phyloP scores from a whole-genome alignment of 2,113 vertebrate species.

The Antechinus flavipes region DNA sequence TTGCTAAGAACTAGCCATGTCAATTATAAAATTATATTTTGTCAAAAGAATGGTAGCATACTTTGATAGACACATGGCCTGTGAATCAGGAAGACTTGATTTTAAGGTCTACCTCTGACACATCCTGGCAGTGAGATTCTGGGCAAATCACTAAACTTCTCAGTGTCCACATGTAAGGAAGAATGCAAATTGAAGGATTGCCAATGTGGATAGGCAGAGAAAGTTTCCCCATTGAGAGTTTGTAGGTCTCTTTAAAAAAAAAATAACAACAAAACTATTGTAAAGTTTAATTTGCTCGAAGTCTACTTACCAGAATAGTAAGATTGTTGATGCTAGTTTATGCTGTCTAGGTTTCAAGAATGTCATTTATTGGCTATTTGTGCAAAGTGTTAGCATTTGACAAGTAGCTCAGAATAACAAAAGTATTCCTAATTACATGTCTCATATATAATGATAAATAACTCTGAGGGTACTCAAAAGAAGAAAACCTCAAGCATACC shows the following conservation, averaged over 20 bases:
- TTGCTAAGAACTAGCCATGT: background rate
- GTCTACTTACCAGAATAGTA: background rate
- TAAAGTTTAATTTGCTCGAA: background rate
- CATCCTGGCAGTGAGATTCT: background rate
- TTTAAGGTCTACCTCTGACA: background rate
- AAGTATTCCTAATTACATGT: background rate
- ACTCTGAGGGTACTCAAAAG: background rate
- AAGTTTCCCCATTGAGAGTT: background rate
- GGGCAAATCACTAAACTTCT: background rate
- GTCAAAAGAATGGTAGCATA: background rate
- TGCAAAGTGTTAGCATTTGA: background rate
- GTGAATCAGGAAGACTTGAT: background rate
- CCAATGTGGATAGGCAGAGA: background rate
- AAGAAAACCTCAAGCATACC: background rate
- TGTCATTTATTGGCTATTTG: background rate
- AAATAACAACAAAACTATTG: background rate
- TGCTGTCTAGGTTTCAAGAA: background rate
- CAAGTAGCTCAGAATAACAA: background rate
- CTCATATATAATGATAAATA: background rate
- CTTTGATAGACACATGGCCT: background rate
- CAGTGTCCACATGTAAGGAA: background rate
- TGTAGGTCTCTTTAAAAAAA: background rate
- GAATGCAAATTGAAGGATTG: background rate
- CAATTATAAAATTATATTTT: background rate
- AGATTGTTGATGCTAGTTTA: background rate